A percentile compares a stretch with the other conserved stretches of the same genome.
Conservation (phyloP, 1,140 invertebrate species). For the Drosophila guanche region DNA sequence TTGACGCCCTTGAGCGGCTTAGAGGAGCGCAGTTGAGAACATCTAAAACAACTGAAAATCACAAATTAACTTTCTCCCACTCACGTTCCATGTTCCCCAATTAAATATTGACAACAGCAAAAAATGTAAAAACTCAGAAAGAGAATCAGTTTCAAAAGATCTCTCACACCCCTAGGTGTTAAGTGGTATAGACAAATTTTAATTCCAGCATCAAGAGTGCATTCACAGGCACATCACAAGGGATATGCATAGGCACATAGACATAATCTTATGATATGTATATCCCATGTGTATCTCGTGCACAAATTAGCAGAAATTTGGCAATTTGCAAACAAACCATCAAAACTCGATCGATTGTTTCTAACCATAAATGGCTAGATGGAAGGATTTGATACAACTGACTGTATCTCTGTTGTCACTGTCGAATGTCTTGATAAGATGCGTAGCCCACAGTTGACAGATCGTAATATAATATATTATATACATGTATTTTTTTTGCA, state of each 20-base stretch:
- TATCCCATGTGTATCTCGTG: background rate
- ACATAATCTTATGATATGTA: too few relatives aligned
- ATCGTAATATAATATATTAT: too few relatives aligned
- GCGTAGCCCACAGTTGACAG: too few relatives aligned
- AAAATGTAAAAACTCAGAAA: slow-evolving; percentile 7
- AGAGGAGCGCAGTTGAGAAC: slow-evolving; percentile 31
- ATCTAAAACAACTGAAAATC: slow-evolving; percentile 6
- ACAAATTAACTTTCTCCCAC: slow-evolving; percentile 12
- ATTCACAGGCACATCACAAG: slow-evolving; percentile 5
- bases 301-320: slow-evolving; percentile 14
- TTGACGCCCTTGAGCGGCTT: slow-evolving; percentile 28
- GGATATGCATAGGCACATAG: background rate
- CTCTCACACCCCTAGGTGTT: slow-evolving; percentile 42
- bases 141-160: slow-evolving; percentile 29
- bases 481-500: slow-evolving; percentile 21
- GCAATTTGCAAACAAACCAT: background rate
- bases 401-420: slow-evolving; percentile 1
- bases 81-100: slow-evolving; percentile 28
- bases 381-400: background rate
- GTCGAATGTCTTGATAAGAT: background rate
- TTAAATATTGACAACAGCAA: slow-evolving; percentile 6
- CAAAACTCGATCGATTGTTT: background rate
- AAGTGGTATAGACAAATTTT: slow-evolving; percentile 66
- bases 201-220: slow-evolving; percentile 24
- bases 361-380: too few relatives aligned